Evolutionary conservation across 1,140 invertebrate species (phyloP), one percentile per base, ranked within the genome.

Genomic region (Doryteuthis pealeii): DNA sequence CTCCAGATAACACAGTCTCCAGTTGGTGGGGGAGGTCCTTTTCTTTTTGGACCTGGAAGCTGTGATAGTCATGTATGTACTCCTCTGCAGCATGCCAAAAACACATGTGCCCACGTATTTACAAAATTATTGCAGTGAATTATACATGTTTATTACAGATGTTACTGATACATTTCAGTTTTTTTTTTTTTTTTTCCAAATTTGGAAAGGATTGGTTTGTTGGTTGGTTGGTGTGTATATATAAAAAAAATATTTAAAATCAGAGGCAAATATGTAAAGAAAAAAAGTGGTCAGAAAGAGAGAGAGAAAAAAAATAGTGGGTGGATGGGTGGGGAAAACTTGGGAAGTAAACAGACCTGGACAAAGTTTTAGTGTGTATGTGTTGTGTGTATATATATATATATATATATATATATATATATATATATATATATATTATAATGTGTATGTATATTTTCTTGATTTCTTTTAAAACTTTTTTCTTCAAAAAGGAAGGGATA

Each of bases 101-200:
- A 32, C 66, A 33, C 28, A 6, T 28, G 30, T 33, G 12, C 66
- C 30, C 12, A 68, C 30, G 12, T 68, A 68, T 68, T 28, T 68
- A 68, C 66, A 68, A 22, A 33, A 33, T 68, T 33, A 68, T 33
- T 68, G 32, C 66, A 68, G 66, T 68, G 66, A 68, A 31, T 68
- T 31, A 68, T 68, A 68, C 66, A 33, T 31, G n/a, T 68, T 68
- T 68, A 68, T 68, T 68, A 68, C 31, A 68, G n/a, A 68, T 68
- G n/a, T 26, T 30, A 62, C 28, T 30, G 22, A 30, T 30, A 26
- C 28, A 26, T 3, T 26, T 26, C 58, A n/a, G 58, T 62, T n/a
- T n/a, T n/a, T n/a, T 5, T 62, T 62, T 62, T 62, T 62, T 30
- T 62, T 30, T 30, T 62, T 30, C 15, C 3, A 4, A n/a, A n/a